A percentile compares a stretch with the other conserved stretches of the same genome.
Conservation (phyloP, 2,888 invertebrate genomes). For the Scaptomyza polygonia region DNA sequence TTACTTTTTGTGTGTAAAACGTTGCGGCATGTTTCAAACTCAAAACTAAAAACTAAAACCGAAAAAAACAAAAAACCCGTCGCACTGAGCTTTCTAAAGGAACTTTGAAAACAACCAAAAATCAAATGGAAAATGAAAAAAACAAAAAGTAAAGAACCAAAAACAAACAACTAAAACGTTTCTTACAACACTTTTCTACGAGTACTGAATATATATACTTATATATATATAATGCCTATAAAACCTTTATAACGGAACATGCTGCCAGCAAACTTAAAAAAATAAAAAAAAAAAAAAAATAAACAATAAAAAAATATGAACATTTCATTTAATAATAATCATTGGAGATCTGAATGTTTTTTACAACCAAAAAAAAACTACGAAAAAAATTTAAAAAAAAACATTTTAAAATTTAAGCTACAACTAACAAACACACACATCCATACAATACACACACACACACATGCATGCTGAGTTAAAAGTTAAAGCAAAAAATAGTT, state of each 20-base stretch:
- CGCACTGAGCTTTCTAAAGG: constrained; percentile 37
- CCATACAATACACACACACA: too few species aligned
- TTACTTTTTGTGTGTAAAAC: constrained; percentile 51
- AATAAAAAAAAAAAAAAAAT: constrained; percentile 28
- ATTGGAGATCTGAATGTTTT: constrained; percentile 74
- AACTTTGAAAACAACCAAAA: constrained; percentile 15
- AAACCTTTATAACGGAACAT: constrained; percentile 49
- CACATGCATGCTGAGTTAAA: constrained; percentile 48
- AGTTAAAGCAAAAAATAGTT: background rate
- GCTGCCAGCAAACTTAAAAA: constrained; percentile 54
- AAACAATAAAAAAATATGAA: constrained; percentile 13
- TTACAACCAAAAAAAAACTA: constrained; percentile 51
- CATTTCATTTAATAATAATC: constrained; percentile 62
- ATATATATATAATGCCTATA: constrained; percentile 12
- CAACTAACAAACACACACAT: constrained; percentile 40
- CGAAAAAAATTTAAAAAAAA: constrained; percentile 24
- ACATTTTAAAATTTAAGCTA: constrained; percentile 42
- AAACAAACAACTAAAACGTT: constrained; percentile 30
- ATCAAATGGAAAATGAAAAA: constrained; percentile 7
- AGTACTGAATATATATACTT: constrained; percentile 23
- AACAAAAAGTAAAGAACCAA: constrained; percentile 8
- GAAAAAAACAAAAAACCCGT: constrained; percentile 8
- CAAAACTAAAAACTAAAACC: constrained; percentile 6
- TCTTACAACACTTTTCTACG: constrained; percentile 44
- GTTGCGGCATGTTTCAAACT: constrained; percentile 70